Evolutionary conservation across 2,888 invertebrate genomes (phyloP).

Genomic region (Oxyteleia sp.): DNA sequence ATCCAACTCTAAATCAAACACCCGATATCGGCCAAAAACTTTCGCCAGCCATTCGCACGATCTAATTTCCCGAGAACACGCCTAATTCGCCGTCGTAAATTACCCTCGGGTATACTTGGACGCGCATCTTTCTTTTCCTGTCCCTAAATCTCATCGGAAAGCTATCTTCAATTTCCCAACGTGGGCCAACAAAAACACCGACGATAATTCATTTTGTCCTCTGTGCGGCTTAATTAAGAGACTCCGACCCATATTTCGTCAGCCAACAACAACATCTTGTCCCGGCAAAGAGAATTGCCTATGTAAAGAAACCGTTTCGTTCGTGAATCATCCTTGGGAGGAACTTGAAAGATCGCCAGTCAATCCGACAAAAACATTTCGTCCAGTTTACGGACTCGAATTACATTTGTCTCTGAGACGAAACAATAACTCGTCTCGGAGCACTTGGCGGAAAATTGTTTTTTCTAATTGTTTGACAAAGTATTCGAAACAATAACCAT

Average conservation of each 20-base stretch:
- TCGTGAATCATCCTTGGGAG: not conserved
- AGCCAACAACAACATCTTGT: not conserved
- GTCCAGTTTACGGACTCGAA: not conserved
- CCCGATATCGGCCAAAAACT: slow-evolving; percentile 12
- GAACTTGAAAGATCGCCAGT: not conserved
- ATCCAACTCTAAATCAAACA: slow-evolving; percentile 13
- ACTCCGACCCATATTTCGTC: slow-evolving; percentile 42
- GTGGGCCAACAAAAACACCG: slow-evolving; percentile 38
- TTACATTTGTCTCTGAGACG: not conserved
- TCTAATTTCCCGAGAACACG: slow-evolving; percentile 11
- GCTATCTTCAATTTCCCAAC: slow-evolving; percentile 29
- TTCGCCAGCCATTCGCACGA: not conserved
- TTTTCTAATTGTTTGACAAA: too few relatives aligned
- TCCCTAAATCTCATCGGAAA: slow-evolving; percentile 35
- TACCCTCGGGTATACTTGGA: slow-evolving; percentile 3
- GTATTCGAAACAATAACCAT: too few relatives aligned
- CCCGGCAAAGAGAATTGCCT: not conserved
- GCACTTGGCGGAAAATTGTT: too few relatives aligned
- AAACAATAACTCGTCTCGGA: not conserved
- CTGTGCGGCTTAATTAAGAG: slow-evolving; percentile 51
- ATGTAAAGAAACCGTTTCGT: not conserved
- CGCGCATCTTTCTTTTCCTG: slow-evolving; percentile 6
- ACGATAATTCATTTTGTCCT: slow-evolving; percentile 46
- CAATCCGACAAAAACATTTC: not conserved
- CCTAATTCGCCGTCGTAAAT: slow-evolving; percentile 35